Conservation (phyloP, 2,797 vertebrate genomes). For the Numenius phaeopus region DNA sequence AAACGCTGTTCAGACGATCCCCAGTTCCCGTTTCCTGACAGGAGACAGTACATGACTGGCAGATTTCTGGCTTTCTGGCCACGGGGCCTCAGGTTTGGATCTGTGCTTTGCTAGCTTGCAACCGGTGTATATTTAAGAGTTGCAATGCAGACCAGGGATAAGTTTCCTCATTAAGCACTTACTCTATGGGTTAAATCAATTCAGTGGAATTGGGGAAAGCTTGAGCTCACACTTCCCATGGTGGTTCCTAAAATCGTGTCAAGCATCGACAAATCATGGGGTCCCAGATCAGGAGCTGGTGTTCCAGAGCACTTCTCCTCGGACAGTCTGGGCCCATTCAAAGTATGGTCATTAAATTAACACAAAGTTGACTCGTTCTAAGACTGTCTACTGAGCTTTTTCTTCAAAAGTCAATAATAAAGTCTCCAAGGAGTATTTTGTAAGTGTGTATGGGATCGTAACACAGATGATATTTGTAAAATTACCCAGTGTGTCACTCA, state of each 20-base stretch:
- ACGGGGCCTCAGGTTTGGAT: background rate
- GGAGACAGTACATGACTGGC: background rate
- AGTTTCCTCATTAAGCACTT: rapidly evolving
- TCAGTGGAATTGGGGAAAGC: background rate
- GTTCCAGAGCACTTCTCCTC: background rate
- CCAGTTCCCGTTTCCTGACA: background rate
- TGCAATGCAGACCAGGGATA: background rate
- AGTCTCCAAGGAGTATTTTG: background rate
- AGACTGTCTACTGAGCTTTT: background rate
- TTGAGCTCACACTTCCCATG: background rate
- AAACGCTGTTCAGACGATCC: background rate
- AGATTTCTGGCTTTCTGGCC: background rate
- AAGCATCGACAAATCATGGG: background rate
- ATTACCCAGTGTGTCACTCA: background rate
- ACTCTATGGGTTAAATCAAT: background rate
- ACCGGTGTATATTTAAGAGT: rapidly evolving
- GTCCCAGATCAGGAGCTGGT: background rate
- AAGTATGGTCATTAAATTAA: background rate
- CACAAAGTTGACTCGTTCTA: background rate
- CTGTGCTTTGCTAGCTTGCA: background rate
- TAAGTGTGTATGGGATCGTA: background rate
- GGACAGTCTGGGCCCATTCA: background rate
- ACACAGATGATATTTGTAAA: background rate
- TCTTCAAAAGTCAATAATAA: background rate
- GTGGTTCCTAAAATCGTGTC: background rate